Conservation (phyloP, 1,140 invertebrate species). For the Triops cancriformis region DNA sequence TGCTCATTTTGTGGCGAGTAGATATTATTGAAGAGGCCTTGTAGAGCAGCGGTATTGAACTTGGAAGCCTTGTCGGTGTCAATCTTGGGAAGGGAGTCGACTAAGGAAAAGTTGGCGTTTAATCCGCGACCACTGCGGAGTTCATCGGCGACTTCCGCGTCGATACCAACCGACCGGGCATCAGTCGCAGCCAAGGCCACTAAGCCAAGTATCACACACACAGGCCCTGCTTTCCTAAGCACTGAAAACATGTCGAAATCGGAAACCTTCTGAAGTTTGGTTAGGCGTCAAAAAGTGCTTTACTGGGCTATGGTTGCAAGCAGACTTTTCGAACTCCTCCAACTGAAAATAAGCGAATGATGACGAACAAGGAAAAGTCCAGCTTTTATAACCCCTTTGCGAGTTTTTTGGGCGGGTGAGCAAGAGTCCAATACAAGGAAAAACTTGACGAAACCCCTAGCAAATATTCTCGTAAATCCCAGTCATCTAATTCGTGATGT, state of each 20-base stretch:
- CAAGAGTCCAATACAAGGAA: background rate
- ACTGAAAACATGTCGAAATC: background rate
- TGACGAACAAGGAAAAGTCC: background rate
- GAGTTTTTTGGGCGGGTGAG: background rate
- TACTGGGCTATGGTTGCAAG: background rate
- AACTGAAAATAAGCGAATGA: background rate
- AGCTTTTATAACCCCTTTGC: background rate
- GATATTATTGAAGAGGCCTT: background rate
- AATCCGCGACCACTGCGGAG: background rate
- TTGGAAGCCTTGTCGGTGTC: background rate
- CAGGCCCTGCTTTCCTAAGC: background rate
- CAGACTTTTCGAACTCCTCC: background rate
- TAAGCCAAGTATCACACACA: background rate
- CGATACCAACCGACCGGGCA: background rate
- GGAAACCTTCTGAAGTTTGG: background rate
- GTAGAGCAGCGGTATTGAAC: background rate
- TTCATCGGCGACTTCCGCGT: background rate
- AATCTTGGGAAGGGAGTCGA: background rate
- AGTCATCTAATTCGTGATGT: slow-evolving; percentile 2
- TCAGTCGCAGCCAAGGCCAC: background rate
- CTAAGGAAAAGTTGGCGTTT: background rate
- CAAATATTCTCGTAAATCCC: background rate
- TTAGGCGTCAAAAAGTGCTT: background rate
- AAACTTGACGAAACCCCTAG: slow-evolving; percentile 1
- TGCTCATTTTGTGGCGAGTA: background rate